A percentile compares a stretch with the other conserved stretches of the same genome.
phyloP scores from a whole-genome alignment of 2,888 invertebrate species.

The Corbicula japonica region DNA sequence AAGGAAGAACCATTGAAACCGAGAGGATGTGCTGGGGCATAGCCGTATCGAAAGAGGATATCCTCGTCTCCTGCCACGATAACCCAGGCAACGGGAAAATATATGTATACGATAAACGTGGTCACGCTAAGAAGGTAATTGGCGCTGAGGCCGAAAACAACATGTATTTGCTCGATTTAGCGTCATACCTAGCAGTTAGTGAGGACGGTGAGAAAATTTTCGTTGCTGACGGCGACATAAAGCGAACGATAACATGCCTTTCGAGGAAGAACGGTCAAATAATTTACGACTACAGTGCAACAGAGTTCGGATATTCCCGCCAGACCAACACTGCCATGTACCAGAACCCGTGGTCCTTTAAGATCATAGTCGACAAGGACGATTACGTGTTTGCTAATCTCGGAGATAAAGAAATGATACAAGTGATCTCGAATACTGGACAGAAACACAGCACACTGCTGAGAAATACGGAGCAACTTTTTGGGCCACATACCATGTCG shows the following conservation, averaged over 20 bases:
- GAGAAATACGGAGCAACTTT: slow-evolving; percentile 50
- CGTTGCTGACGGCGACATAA: slow-evolving; percentile 54
- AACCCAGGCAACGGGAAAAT: slow-evolving; percentile 59
- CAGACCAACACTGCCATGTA: slow-evolving; percentile 9
- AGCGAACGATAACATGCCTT: slow-evolving; percentile 50
- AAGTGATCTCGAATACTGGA: slow-evolving; percentile 50
- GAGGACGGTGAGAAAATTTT: slow-evolving; percentile 44
- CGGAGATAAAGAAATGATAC: slow-evolving; percentile 61
- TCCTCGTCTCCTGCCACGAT: slow-evolving; percentile 51
- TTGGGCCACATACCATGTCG: slow-evolving; percentile 59
- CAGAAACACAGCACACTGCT: slow-evolving; percentile 40
- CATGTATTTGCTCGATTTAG: slow-evolving; percentile 41
- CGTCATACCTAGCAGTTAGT: slow-evolving; percentile 53
- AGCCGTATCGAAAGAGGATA: slow-evolving; percentile 41
- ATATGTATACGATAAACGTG: slow-evolving; percentile 53
- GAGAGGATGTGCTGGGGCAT: slow-evolving; percentile 63
- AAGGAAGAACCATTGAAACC: slow-evolving; percentile 53
- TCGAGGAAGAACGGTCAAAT: slow-evolving; percentile 48
- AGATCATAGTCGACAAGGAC: slow-evolving; percentile 57
- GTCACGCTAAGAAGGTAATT: slow-evolving; percentile 51
- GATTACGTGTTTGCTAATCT: slow-evolving; percentile 53
- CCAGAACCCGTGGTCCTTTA: slow-evolving; percentile 61
- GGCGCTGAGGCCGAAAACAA: slow-evolving; percentile 50
- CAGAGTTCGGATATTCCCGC: slow-evolving; percentile 29
- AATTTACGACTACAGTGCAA: slow-evolving; percentile 51